These are phyloP conservation scores for Coluber constrictor DNA, from an alignment of 2,797 vertebrate species.

Conservation along the genomic window DNA sequence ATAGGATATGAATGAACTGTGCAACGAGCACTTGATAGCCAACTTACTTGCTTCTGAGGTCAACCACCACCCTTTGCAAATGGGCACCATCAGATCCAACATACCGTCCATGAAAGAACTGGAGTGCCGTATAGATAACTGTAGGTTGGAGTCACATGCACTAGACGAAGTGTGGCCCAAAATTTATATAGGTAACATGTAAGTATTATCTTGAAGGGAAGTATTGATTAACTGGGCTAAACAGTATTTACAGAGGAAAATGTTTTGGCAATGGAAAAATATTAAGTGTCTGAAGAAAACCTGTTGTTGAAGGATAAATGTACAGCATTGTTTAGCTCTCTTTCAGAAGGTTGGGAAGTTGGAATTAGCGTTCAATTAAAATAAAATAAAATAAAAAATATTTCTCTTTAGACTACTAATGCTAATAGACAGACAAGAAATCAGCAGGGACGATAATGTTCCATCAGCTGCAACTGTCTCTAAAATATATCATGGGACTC, in stretches of 20 bases:
- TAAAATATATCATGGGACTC: background rate
- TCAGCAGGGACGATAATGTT: background rate
- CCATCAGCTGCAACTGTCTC: background rate
- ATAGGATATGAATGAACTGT: fast-evolving
- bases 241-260: conserved; percentile 22
- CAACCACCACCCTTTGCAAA: background rate
- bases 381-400: background rate
- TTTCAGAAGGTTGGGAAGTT: background rate
- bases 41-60: background rate
- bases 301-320: background rate
- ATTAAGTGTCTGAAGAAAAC: conserved; percentile 34
- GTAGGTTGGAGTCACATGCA: conserved; percentile 74
- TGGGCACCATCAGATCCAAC: conserved; percentile 2
- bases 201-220: conserved; percentile 67
- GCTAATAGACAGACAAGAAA: background rate
- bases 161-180: conserved; percentile 81
- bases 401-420: background rate
- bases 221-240: conserved; percentile 38
- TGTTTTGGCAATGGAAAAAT: conserved; percentile 1
- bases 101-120: conserved; percentile 73
- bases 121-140: conserved; percentile 78
- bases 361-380: background rate
- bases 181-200: conserved; percentile 78
- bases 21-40: background rate
- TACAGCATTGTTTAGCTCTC: background rate